A percentile compares a stretch with the other conserved stretches of the same genome.
Conservation (phyloP, 2,113 vertebrate species). For the Alces alces region DNA sequence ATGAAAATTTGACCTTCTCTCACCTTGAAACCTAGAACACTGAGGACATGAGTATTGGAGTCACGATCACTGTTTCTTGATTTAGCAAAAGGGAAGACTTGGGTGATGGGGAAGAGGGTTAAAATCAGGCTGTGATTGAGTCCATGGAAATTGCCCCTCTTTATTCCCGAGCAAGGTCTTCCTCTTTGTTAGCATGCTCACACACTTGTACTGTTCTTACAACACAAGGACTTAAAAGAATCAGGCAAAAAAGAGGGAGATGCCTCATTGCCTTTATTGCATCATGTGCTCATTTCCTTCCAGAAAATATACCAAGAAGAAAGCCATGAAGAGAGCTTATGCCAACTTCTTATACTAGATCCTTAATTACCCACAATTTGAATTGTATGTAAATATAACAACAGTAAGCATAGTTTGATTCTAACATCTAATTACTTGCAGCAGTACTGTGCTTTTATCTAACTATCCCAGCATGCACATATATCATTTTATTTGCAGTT, state of each 20-base stretch:
- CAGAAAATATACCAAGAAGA: background rate
- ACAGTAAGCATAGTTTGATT: constrained; percentile 47
- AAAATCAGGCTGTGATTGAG: background rate
- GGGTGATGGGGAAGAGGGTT: background rate
- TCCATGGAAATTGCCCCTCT: background rate
- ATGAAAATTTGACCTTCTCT: background rate
- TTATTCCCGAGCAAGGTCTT: background rate
- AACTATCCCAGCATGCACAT: background rate
- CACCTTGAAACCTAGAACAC: background rate
- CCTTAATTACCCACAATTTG: constrained; percentile 24
- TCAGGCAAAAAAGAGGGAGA: background rate
- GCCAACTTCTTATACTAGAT: constrained; percentile 21
- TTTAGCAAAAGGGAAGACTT: background rate
- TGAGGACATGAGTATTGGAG: background rate
- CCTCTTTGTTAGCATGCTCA: background rate
- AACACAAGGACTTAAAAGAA: background rate
- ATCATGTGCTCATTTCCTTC: background rate
- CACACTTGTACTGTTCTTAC: background rate
- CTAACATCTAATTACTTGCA: background rate
- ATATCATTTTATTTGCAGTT: background rate
- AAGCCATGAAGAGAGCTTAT: background rate
- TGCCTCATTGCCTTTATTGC: background rate
- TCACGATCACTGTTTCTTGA: background rate
- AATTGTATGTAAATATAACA: constrained; percentile 37
- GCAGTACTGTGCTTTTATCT: constrained; percentile 6